These are phyloP conservation scores for Odontamblyopus lacepedii DNA, from an alignment of 2,797 vertebrate species.

Conservation along the genomic window DNA sequence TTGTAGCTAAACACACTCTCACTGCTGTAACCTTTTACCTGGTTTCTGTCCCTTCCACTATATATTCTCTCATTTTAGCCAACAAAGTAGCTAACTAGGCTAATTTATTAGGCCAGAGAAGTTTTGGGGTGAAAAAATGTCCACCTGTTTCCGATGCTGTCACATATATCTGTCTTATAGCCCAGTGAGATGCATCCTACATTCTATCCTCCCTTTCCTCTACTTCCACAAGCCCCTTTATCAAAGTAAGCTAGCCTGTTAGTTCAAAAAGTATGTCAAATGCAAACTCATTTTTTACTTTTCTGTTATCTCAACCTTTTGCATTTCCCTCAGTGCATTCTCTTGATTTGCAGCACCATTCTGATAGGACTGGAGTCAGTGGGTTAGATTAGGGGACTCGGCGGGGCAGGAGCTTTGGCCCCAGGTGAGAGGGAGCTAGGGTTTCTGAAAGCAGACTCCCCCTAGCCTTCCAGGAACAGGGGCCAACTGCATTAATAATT, in stretches of 20 bases:
- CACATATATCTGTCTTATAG: conserved; percentile 31
- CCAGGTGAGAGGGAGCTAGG: conserved; percentile 71
- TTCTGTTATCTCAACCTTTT: conserved; percentile 9
- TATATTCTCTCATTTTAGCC: conserved; percentile 11
- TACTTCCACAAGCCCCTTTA: conserved; percentile 29
- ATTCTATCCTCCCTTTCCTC: conserved; percentile 31
- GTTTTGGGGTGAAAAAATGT: conserved; percentile 19
- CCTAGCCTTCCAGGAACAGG: conserved; percentile 77
- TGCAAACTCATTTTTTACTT: conserved; percentile 4
- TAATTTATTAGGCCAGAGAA: conserved; percentile 27
- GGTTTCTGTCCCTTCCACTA: conserved; percentile 17
- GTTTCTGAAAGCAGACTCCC: conserved; percentile 83
- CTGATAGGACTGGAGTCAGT: conserved; percentile 32
- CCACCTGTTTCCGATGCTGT: conserved; percentile 30
- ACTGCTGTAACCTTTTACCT: conserved; percentile 3
- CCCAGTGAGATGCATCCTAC: conserved; percentile 33
- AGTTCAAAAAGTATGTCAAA: not conserved
- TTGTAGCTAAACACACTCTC: conserved; percentile 12
- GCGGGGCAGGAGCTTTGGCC: conserved; percentile 57
- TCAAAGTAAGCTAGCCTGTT: conserved; percentile 14
- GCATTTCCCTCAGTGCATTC: conserved; percentile 7
- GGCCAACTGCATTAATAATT: conserved; percentile 78
- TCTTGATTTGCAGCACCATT: conserved; percentile 31
- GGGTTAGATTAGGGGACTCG: conserved; percentile 40
- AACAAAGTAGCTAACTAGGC: conserved; percentile 1